Percentiles rank a stretch among this genome's conserved stretches.
phyloP scores from a whole-genome alignment of 2,888 invertebrate genomes.

The Trichogramma evanescens region DNA sequence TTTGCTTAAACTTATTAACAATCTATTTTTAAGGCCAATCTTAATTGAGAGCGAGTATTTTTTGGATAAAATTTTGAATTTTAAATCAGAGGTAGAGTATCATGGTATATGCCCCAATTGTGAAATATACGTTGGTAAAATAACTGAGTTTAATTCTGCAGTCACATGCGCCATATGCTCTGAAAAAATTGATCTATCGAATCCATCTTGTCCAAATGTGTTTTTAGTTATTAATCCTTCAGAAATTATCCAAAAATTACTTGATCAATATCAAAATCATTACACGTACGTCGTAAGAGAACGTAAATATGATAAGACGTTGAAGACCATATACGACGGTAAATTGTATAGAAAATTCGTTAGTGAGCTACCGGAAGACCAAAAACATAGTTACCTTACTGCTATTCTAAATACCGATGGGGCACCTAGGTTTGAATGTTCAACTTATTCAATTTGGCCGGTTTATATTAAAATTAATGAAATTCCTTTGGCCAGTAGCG shows the following conservation, averaged over 20 bases:
- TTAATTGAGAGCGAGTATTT: not conserved
- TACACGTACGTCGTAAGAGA: not conserved
- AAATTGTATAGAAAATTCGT: constrained; percentile 10
- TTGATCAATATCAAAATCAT: not conserved
- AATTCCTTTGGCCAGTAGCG: constrained; percentile 10
- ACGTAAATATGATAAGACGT: not conserved
- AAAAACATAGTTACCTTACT: constrained; percentile 8
- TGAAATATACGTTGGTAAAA: not conserved
- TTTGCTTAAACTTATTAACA: not conserved
- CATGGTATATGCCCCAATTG: not conserved
- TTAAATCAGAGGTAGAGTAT: not conserved
- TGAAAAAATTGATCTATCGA: not conserved
- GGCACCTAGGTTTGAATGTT: constrained; percentile 11
- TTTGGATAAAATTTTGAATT: not conserved
- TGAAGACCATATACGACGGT: constrained; percentile 13
- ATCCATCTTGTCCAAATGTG: not conserved
- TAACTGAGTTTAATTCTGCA: not conserved
- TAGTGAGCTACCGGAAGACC: not conserved
- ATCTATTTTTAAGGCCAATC: not conserved
- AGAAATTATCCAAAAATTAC: not conserved
- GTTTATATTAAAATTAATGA: constrained; percentile 19
- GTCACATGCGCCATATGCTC: not conserved
- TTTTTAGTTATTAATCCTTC: not conserved
- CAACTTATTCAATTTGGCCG: constrained; percentile 13
- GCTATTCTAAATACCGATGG: constrained; percentile 16